A percentile compares a stretch with the other conserved stretches of the same genome.
Evolutionary conservation across 2,888 invertebrate genomes (phyloP).

Genomic region (Mesodorylaimus sp.): DNA sequence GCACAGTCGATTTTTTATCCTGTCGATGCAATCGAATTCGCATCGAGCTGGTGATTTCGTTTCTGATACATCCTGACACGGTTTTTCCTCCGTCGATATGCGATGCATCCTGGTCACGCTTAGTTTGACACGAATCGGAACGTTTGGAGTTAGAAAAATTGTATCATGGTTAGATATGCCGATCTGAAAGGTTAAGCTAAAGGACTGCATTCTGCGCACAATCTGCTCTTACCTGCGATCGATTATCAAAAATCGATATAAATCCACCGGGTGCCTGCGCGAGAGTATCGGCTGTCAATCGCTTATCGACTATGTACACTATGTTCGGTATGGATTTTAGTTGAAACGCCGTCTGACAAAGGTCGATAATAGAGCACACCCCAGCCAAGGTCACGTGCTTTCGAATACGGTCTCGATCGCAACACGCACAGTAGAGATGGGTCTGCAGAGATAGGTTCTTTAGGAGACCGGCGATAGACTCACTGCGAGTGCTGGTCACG

Average conservation of each 20-base stretch:
- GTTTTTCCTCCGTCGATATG: background rate
- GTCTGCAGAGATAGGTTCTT: background rate
- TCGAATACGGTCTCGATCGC: background rate
- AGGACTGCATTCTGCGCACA: too few species aligned
- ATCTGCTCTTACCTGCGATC: too few species aligned
- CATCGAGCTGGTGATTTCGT: background rate
- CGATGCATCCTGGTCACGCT: background rate
- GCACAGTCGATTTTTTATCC: background rate
- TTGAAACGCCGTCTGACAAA: constrained; percentile 1
- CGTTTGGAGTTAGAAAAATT: background rate
- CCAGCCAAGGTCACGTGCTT: background rate
- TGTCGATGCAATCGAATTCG: constrained; percentile 6
- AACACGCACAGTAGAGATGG: background rate
- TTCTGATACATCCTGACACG: background rate
- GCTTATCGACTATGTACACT: too few species aligned
- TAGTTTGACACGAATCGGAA: background rate
- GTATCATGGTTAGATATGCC: background rate
- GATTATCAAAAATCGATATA: too few species aligned
- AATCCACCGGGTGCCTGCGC: too few species aligned
- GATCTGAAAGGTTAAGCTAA: background rate
- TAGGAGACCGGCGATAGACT: too few species aligned
- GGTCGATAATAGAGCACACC: constrained; percentile 2
- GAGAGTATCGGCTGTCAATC: too few species aligned
- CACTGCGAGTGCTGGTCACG: too few species aligned
- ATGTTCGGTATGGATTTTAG: too few species aligned